Evolutionary conservation across 2,113 vertebrate genomes (phyloP), one percentile per base, ranked within the genome.

Genomic region (Solea solea): DNA sequence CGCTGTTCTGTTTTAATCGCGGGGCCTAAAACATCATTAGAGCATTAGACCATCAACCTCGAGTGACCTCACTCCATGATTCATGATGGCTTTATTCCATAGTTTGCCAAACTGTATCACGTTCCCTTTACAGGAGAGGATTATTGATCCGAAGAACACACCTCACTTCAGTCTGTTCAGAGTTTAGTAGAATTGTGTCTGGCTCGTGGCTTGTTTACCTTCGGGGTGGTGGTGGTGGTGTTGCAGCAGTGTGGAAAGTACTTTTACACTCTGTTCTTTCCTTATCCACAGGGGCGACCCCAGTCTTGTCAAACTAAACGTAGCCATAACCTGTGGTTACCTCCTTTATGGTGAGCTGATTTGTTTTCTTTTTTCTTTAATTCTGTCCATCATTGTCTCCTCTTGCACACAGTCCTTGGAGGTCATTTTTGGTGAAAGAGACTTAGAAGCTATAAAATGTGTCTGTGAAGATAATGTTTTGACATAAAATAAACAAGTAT

Each of bases 301-400:
- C 66, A 64, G 74, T n/a, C 85, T 94, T 4, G 95, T 96, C 60
- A 93, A 95, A 74, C 84, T 95, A 48, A 95, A 94, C 62, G 94
- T 95, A 67, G 94, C 93, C 82, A 93, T 95, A 81, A 94, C 94
- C 50, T 95, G 93, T 89, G 94, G 94, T 67, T 95, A 96, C 89
- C 91, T 95, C 59, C 77, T 95, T 10, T 94, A 93, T 25, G 94
- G 94, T 95, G 90, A 92, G 90, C 8, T 58, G 0, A 34, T 16
- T n/a, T 49, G 46, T 25, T 59, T 42, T 48, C 9, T 48, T 34
- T 34, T 1, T 21, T 21, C 21, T 5, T 0, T 15, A 4, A 2
- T 9, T 13, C 45, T 62, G 41, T 65, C 50, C 13, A 28, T 64
- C n/a, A 45, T 74, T 59, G 3, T 34, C 34, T 40, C 11, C 7